A percentile compares a stretch with the other conserved stretches of the same genome.
Conservation (phyloP, 1,140 invertebrate genomes). For the Trypoxylus dichotomus region DNA sequence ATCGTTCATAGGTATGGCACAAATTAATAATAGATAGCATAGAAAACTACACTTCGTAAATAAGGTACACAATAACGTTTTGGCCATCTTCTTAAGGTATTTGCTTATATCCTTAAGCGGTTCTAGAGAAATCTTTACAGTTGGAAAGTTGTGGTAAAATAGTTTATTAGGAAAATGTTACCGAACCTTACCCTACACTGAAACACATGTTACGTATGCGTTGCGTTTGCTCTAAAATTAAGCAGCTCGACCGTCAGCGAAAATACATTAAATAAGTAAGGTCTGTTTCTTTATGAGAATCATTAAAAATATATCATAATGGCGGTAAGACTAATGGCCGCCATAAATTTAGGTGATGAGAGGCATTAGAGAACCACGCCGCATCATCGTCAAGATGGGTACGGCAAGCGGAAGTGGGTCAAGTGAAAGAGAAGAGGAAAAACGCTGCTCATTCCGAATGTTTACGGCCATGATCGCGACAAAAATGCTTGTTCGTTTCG, state of each 20-base stretch:
- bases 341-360: constrained; percentile 15
- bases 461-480: not conserved
- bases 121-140: no score
- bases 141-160: no score
- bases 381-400: not conserved
- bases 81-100: no score
- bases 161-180: no score
- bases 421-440: not conserved
- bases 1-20: no score
- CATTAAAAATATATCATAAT: constrained; percentile 19
- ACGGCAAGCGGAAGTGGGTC: not conserved
- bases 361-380: not conserved
- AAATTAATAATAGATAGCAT: no score
- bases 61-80: no score
- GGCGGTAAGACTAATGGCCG: constrained; percentile 11
- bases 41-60: no score
- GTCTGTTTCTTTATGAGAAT: constrained; percentile 12
- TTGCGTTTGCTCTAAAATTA: not conserved
- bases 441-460: not conserved
- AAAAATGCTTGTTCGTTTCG: no score
- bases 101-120: no score
- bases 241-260: not conserved
- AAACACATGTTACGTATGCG: no score
- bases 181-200: no score
- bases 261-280: not conserved